Evolutionary conservation across 35 echinoderm and acorn worm species (phyloP).

Genomic region (Ophioderma brevispina): DNA sequence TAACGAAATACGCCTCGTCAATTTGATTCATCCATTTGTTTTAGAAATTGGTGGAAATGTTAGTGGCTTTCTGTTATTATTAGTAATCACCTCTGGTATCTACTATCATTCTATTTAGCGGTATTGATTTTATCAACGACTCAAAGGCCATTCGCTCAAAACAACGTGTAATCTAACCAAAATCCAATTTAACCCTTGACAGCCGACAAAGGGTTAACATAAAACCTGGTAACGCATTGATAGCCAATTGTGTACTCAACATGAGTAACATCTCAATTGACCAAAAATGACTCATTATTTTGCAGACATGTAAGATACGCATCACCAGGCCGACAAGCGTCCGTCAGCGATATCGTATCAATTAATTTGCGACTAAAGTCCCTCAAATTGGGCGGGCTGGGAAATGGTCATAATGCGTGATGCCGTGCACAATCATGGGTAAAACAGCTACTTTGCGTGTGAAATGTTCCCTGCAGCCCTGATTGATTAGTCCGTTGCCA

Average conservation of each 20-base stretch:
- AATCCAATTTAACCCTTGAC: too few relatives aligned
- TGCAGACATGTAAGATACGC: not conserved
- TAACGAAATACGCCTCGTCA: too few relatives aligned
- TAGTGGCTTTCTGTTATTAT: too few relatives aligned
- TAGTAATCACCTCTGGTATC: too few relatives aligned
- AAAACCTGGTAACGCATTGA: not conserved
- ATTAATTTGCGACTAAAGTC: not conserved
- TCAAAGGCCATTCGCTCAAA: too few relatives aligned
- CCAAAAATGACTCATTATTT: not conserved
- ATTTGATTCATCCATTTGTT: too few relatives aligned
- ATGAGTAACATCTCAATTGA: not conserved
- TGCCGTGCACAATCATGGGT: not conserved
- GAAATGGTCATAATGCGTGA: not conserved
- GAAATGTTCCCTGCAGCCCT: not conserved
- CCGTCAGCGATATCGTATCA: not conserved
- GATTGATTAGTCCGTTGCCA: not conserved
- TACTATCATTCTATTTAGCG: too few relatives aligned
- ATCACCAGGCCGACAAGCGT: not conserved
- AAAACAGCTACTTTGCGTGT: not conserved
- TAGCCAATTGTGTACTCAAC: not conserved
- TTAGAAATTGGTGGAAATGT: too few relatives aligned
- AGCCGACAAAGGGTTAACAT: too few relatives aligned
- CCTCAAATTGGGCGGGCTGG: not conserved
- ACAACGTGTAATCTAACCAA: too few relatives aligned
- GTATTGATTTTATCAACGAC: too few relatives aligned